Base-by-base conservation (phyloP, 2,888 invertebrate genomes). In the Phaonia tiefii region DNA sequence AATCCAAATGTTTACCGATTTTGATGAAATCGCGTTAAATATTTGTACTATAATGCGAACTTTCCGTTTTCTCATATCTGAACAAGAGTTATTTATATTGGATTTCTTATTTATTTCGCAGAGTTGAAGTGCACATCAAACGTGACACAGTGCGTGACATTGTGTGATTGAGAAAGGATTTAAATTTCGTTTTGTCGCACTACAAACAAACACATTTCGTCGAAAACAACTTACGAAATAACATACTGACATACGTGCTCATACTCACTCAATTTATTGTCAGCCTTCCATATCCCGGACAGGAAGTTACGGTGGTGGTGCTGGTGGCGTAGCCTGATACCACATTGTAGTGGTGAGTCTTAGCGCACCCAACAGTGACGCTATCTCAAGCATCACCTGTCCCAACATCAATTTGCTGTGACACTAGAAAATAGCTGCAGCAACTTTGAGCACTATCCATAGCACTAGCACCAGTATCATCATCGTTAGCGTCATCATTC, bases 111-210 rank as follows among this genome's bases (percentile, higher is more conserved):
- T 31, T 31, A 31, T 31, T 31, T 8, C 8, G 4, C 8, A 31
- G 4, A 31, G 31, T 31, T 31, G 4, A 31, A 31, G 31, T 31
- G 31, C 31, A 31, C 31, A 31, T 5, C 15, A 56, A 54, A 10
- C 22, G 22, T 54, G 22, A 13, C 20, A 15, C 13, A 54, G 0
- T 31, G 31, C 31, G 31, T 31, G 31, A 31, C 20, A 63, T 0
- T 44, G 11, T 39, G 39, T 42, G 42, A 39, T 42, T 42, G 11
- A 63, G 22, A 63, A 44, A 63, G 42, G 63, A 63, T 63, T 44
- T 63, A 5, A 42, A 60, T 42, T 42, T 20, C 20, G 11, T 60
- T 60, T 60, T 37, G 49, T 44, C 49, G 15, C 17, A 39, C 0
- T 37, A 54, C 37, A 37, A 1, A 60, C 31, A 13, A 2, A 31